Evolutionary conservation across 2,797 vertebrate species (phyloP), one percentile per base, ranked within the genome.

Genomic region (Protosalanx chinensis): DNA sequence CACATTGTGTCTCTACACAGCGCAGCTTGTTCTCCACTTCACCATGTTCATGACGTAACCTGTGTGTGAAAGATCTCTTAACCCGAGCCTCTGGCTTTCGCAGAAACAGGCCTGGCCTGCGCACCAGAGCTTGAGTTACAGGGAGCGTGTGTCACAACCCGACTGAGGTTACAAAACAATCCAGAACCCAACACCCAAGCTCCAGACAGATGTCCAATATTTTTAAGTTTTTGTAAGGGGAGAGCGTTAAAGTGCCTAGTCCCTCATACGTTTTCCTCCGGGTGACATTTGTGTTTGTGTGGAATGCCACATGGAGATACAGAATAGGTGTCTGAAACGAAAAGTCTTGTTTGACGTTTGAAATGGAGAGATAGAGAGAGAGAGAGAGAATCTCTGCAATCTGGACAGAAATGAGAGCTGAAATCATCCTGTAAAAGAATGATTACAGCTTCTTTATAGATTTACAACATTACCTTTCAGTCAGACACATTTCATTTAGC

Each of bases 21-120:
- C 49, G 49, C 35, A 37, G 41, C 18, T 56, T n/a, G 18, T n/a
- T 56, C 51, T 20, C 7, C 35, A 51, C 10, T 18, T 49, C 69
- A 7, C n/a, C 16, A 27, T 15, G 41, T 46, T 8, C 3, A 71
- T 70, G 70, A 73, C 6, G 71, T 23, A 72, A 51, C 75, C 77
- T 77, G 27, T 72, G 64, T 35, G 29, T 37, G 35, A 33, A 51
- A 56, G 53, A 74, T 71, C 71, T 76, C 32, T 29, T 60, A 66
- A 18, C 64, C n/a, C 6, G 41, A 41, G 32, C 37, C 41, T 12
- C 6, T 20, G 15, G 6, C 15, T 6, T 33, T 29, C 16, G 61
- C 16, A 16, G 16, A 18, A 58, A 60, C 20, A 60, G 58, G n/a
- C 58, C 58, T 15, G 10, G 23, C n/a, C 23, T 60, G 51, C 51